These are phyloP conservation scores for Zaprionus nigranus DNA, from an alignment of 1,140 invertebrate genomes.

Conservation along the genomic window DNA sequence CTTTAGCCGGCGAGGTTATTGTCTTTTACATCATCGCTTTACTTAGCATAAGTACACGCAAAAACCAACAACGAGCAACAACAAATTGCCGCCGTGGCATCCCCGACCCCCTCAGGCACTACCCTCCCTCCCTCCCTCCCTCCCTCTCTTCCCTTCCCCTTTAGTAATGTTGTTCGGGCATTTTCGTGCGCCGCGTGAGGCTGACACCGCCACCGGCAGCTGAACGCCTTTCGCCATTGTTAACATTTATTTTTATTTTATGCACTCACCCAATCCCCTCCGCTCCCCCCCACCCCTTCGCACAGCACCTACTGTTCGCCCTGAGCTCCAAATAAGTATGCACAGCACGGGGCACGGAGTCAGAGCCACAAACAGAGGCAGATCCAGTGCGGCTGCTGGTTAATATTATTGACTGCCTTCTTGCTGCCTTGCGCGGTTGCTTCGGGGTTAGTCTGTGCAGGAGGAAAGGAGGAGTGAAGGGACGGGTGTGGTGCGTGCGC, in stretches of 20 bases:
- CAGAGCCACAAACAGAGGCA: constrained; percentile 15
- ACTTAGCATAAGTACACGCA: constrained; percentile 79
- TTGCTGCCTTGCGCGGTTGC: not conserved
- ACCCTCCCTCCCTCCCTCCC: not conserved
- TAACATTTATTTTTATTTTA: constrained; percentile 82
- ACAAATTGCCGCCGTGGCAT: constrained; percentile 62
- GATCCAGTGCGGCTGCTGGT: constrained; percentile 55
- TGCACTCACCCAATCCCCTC: constrained; percentile 60
- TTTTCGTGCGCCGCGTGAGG: constrained; percentile 69
- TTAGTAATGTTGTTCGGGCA: constrained; percentile 43
- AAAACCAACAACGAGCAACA: constrained; percentile 57
- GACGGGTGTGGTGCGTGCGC: constrained; percentile 58
- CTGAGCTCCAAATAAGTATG: constrained; percentile 81
- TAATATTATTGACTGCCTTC: constrained; percentile 80
- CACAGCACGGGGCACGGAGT: constrained; percentile 72
- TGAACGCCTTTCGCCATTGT: constrained; percentile 77
- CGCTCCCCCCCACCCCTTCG: not conserved
- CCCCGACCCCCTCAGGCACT: not conserved
- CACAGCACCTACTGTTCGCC: constrained; percentile 41
- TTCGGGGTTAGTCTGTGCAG: not conserved
- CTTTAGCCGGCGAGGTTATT: constrained; percentile 55
- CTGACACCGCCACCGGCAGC: constrained; percentile 62
- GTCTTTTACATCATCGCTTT: constrained; percentile 82
- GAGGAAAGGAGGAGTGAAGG: not conserved
- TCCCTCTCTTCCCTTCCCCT: not conserved